Base-by-base conservation (phyloP, 2,797 vertebrate genomes). In the Lagorchestes hirsutus region DNA sequence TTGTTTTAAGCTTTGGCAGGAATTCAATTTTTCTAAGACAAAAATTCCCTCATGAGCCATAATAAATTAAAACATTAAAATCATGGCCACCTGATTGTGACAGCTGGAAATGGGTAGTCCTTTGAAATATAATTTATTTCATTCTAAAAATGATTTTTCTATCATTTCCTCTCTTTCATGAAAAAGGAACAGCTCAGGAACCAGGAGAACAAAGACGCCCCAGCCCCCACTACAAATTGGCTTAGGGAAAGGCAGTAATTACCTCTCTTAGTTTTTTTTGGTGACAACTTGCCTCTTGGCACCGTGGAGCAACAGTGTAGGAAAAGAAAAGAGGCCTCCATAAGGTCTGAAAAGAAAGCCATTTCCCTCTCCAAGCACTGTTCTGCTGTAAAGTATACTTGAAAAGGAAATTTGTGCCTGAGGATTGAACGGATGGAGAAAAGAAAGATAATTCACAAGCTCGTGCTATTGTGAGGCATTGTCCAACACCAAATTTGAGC, bases 291-390 rank as follows among this genome's bases (percentile, higher is more conserved):
- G 95, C 94, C 9, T 94, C 97, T 98, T 98, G 97, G 98, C 97
- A 96, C 74, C 93, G 91, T 55, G 91, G 92, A 97, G 96, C 96
- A 96, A 97, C 0, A 0, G 82, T 96, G 95, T 91, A 98, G 96
- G 74, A 87, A 98, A 97, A 98, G 98, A 97, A 98, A 93, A 97
- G 94, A 98, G 97, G 94, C 96, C 98, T 98, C 98, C 98, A 97
- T 97, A 98, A 98, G 98, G 98, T 98, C 96, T 96, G 97, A 97
- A 98, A 95, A 97, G 97, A 95, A 98, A 95, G 46, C 46, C 92
- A 82, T 96, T 95, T 31, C 93, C 34, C 55, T 95, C 90, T 98
- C 94, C 97, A 97, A 91, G 96, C 96, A 97, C 92, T 97, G 46
- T 46, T 87, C 94, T 96, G 13, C 93, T 59, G 62, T 40, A 82